Conservation (phyloP, 2,797 vertebrate genomes). For the Halcyon leucocephala region DNA sequence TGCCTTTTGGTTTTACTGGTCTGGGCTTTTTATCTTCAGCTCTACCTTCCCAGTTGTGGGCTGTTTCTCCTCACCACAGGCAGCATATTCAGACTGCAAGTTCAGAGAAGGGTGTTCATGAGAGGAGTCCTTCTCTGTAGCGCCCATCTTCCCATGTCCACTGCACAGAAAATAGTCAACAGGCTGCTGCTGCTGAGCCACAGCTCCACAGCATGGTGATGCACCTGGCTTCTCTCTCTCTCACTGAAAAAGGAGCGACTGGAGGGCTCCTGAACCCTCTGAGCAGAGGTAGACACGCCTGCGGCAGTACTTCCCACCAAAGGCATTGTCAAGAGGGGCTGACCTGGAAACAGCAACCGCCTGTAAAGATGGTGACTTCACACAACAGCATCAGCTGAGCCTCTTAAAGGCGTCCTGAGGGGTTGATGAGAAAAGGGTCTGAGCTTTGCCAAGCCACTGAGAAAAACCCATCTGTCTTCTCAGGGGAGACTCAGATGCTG, state of each 20-base stretch:
- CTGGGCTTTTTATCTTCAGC: not conserved
- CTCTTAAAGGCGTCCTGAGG: not conserved
- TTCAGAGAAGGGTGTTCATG: not conserved
- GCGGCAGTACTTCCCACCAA: not conserved
- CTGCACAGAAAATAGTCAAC: not conserved
- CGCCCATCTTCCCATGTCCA: not conserved
- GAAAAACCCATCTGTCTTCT: not conserved
- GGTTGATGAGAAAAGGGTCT: not conserved
- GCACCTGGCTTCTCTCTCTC: not conserved
- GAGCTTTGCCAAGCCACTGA: not conserved
- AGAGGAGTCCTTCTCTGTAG: not conserved
- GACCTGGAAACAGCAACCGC: not conserved
- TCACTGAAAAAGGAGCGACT: not conserved
- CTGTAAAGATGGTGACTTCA: not conserved
- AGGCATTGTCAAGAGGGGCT: not conserved
- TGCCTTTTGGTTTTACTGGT: not conserved
- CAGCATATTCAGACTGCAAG: not conserved
- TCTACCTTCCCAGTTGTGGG: not conserved
- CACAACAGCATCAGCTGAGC: rapidly evolving
- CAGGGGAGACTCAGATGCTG: not conserved
- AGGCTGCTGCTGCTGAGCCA: not conserved
- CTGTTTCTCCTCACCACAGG: not conserved
- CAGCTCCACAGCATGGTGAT: not conserved
- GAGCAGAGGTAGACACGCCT: not conserved
- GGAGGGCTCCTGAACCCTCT: not conserved